These are phyloP conservation scores for Oscheius myriophilus DNA, from an alignment of 2,888 invertebrate species.

Conservation along the genomic window DNA sequence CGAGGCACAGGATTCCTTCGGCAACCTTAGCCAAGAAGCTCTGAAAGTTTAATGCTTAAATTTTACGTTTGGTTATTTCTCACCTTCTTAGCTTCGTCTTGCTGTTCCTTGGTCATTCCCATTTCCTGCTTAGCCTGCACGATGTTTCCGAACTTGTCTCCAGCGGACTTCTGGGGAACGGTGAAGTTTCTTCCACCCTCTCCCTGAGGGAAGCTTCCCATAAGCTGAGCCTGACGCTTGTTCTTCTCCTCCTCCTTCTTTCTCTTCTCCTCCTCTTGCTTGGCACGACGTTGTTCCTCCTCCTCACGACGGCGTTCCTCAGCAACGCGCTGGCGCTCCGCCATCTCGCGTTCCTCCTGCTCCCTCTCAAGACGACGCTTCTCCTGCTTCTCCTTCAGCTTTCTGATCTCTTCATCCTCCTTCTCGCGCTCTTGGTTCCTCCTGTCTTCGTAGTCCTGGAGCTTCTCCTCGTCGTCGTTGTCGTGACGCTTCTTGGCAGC, in stretches of 20 bases:
- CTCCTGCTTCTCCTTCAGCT: constrained; percentile 82
- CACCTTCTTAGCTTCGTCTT: constrained; percentile 89
- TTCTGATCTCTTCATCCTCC: constrained; percentile 84
- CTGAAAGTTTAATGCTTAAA: constrained; percentile 8
- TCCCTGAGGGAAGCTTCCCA: constrained; percentile 27
- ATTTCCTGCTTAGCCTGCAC: constrained; percentile 92
- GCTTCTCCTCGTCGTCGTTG: constrained; percentile 67
- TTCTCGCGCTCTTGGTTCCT: constrained; percentile 60
- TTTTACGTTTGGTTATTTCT: background rate
- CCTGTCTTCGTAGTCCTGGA: constrained; percentile 69
- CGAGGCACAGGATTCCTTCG: constrained; percentile 39
- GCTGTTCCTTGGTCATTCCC: constrained; percentile 98
- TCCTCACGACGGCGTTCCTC: constrained; percentile 67
- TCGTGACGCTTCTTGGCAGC: constrained; percentile 69
- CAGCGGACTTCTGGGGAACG: constrained; percentile 61
- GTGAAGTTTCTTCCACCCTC: constrained; percentile 44
- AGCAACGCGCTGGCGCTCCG: constrained; percentile 56
- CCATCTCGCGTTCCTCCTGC: constrained; percentile 65
- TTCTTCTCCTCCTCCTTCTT: constrained; percentile 66
- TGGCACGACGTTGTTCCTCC: constrained; percentile 54
- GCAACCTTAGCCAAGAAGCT: constrained; percentile 39
- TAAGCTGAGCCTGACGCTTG: constrained; percentile 52
- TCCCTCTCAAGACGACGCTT: constrained; percentile 65
- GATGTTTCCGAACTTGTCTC: constrained; percentile 77
- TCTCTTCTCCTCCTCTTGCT: constrained; percentile 64